Evolutionary conservation across 2,113 vertebrate genomes (phyloP).

Genomic region (Sciurus niger): DNA sequence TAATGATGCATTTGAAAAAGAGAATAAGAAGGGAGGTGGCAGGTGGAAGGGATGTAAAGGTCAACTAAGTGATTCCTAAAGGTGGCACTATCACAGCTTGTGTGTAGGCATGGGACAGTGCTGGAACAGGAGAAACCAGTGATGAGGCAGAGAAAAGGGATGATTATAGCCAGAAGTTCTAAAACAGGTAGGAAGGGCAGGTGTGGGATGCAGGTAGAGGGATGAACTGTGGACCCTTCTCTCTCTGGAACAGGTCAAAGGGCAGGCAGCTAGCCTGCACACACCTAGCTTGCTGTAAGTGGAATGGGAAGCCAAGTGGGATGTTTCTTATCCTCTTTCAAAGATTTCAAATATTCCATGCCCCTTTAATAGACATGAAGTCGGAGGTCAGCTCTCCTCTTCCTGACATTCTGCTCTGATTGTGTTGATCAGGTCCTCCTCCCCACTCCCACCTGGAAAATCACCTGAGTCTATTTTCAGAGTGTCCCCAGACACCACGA

Average conservation of each 20-base stretch:
- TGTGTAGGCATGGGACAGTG: fast-evolving
- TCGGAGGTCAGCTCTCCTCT: not conserved
- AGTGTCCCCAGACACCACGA: not conserved
- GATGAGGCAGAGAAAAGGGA: not conserved
- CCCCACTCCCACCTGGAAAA: not conserved
- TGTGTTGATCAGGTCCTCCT: not conserved
- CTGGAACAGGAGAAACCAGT: fast-evolving
- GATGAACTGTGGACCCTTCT: not conserved
- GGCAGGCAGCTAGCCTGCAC: not conserved
- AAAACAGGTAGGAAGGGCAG: not conserved
- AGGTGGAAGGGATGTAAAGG: not conserved
- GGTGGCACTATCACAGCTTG: fast-evolving
- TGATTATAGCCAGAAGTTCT: not conserved
- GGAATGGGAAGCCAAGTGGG: not conserved
- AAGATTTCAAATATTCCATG: not conserved
- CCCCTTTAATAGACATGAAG: not conserved
- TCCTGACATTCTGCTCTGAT: not conserved
- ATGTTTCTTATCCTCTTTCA: not conserved
- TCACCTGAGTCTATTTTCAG: not conserved
- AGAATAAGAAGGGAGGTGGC: not conserved
- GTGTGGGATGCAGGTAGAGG: not conserved
- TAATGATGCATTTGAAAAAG: not conserved
- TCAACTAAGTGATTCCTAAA: not conserved
- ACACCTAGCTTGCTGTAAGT: too few species aligned
- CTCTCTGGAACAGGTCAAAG: not conserved